Evolutionary conservation across 2,797 vertebrate genomes (phyloP), one percentile per base, ranked within the genome.

Genomic region (Peromyscus nudipes): DNA sequence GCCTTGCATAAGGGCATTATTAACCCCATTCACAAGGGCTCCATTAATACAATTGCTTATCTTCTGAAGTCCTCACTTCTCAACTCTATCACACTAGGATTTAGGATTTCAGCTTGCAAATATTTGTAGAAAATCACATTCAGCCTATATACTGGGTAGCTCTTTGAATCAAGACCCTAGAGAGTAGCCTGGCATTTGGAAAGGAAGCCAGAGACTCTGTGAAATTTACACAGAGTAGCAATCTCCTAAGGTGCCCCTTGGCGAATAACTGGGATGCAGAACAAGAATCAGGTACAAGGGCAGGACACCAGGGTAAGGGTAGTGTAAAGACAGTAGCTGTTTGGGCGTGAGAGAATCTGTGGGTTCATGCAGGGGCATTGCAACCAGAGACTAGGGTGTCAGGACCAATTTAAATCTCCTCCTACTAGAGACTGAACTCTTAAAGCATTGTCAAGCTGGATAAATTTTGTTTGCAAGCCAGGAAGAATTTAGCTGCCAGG

Each of bases 391-490:
- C n/a, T 64, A 60, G 82, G 31, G 46, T 80, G 73, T 49, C 8
- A 3, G 83, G 76, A 57, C 55, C 85, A 55, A 91, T 88, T 88
- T 76, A 85, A 55, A 67, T 52, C 40, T 49, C 29, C 34, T 77
- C 75, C 87, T 82, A 12, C 37, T 6, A 16, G 81, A 46, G 25
- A 82, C 12, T 52, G 75, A 83, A n/a, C 23, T 83, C 52, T 46
- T 65, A 31, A 64, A 65, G 43, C 60, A n/a, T 55, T 52, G 46
- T 96, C 27, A n/a, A 62, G 37, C 37, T 79, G 80, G n/a, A 7
- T 77, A 67, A 40, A 34, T 94, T 79, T 85, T 64, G 23, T 89
- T 85, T 89, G 85, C 85, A 92, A 96, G 86, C 43, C 40, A 69
- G 92, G 60, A 94, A 81, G 85, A 64, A 77, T 6, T 89, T 37